Conservation (phyloP, 30 jellyfish, hydroid and myxozoan species). For the Chrysaora quinquecirrha region DNA sequence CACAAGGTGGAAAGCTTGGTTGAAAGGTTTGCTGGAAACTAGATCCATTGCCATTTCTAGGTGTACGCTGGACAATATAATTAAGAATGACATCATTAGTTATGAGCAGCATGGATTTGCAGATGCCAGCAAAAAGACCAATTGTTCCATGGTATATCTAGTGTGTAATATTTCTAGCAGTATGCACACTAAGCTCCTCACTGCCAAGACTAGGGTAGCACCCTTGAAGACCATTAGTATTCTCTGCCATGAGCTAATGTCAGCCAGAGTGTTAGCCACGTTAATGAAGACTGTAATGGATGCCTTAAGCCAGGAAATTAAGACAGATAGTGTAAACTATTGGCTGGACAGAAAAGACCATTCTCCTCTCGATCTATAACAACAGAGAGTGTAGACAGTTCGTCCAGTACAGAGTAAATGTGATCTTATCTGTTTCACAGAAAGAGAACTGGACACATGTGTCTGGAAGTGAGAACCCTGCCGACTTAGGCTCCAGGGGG, state of each 20-base stretch:
- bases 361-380: too few relatives aligned
- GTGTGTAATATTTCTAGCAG: constrained; percentile 16
- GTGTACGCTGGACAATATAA: neutral
- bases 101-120: too few relatives aligned
- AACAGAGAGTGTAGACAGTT: too few relatives aligned
- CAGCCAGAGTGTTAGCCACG: too few relatives aligned
- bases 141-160: too few relatives aligned
- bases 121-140: too few relatives aligned
- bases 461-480: neutral
- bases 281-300: too few relatives aligned
- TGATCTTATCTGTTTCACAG: neutral
- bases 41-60: neutral
- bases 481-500: too few relatives aligned
- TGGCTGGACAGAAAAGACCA: constrained; percentile 7
- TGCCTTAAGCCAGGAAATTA: neutral
- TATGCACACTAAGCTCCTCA: constrained; percentile 1
- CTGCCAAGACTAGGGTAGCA: too few relatives aligned
- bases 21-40: too few relatives aligned
- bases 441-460: neutral
- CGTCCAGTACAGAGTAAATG: constrained; percentile 5
- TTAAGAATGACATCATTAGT: neutral
- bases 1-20: too few relatives aligned
- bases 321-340: neutral
- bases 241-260: constrained; percentile 16
- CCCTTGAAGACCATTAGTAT: constrained; percentile 1